Conservation (phyloP, 2,888 invertebrate genomes). For the Chloromyia formosa region DNA sequence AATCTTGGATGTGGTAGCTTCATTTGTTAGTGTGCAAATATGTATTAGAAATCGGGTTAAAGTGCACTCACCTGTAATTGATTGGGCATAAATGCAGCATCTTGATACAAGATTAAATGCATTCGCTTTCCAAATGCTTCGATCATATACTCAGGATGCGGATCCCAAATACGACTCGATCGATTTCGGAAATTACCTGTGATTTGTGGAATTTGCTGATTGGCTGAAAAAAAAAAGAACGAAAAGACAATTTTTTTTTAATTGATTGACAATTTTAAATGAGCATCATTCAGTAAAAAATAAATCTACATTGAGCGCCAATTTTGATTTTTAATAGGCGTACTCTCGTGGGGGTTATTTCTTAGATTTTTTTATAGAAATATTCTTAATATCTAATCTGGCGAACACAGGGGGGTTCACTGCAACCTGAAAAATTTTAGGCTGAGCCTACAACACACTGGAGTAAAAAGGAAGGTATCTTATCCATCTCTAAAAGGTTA, state of each 20-base stretch:
- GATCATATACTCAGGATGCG: slow-evolving; percentile 76
- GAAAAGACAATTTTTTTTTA: background rate
- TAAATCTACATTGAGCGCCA: no score
- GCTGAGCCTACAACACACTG: no score
- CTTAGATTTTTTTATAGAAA: no score
- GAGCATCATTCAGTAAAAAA: background rate
- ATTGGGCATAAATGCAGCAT: slow-evolving; percentile 60
- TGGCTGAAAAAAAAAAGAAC: slow-evolving; percentile 51
- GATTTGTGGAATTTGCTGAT: slow-evolving; percentile 65
- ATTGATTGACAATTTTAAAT: no score
- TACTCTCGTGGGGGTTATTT: no score
- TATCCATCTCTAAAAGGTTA: no score
- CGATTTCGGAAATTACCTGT: slow-evolving; percentile 74
- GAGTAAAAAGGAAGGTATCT: no score
- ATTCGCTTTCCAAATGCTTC: slow-evolving; percentile 69
- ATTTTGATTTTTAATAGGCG: background rate
- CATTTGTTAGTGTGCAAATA: background rate
- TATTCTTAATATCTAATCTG: no score
- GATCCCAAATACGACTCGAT: slow-evolving; percentile 74
- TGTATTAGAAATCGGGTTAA: background rate
- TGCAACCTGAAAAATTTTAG: no score
- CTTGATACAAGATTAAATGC: slow-evolving; percentile 61
- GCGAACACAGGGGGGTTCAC: no score
- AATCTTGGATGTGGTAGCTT: background rate
- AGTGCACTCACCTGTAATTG: slow-evolving; percentile 57